Percentiles rank a stretch among this genome's conserved stretches.
Conservation (phyloP, 2,113 vertebrate genomes). For the Pygoscelis antarcticus region DNA sequence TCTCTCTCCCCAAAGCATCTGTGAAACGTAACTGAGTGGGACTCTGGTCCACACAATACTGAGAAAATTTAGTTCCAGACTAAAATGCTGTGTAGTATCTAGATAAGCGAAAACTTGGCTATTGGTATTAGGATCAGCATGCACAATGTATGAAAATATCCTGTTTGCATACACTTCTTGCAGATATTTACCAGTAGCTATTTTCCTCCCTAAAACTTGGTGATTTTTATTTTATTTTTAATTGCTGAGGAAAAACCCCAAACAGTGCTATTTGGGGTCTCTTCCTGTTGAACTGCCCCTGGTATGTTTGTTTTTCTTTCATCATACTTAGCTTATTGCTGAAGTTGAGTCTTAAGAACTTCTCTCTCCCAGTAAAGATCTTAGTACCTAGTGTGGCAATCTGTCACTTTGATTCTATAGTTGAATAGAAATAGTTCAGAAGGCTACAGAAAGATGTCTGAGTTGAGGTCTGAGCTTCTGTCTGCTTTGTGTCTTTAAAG, state of each 20-base stretch:
- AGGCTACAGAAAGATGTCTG: neutral
- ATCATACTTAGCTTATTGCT: neutral
- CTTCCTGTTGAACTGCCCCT: neutral
- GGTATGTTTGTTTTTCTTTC: neutral
- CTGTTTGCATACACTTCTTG: neutral
- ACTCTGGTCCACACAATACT: neutral
- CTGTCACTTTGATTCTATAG: neutral
- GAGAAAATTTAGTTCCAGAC: neutral
- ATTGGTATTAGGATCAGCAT: neutral
- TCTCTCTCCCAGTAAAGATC: neutral
- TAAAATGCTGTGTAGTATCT: neutral
- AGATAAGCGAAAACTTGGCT: neutral
- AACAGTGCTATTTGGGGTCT: neutral
- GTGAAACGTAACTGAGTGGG: neutral
- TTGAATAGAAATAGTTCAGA: neutral
- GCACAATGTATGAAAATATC: neutral
- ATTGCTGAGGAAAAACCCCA: neutral
- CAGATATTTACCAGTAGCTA: neutral
- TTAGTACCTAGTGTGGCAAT: neutral
- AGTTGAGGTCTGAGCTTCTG: neutral
- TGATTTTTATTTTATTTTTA: neutral
- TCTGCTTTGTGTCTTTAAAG: conserved; percentile 2
- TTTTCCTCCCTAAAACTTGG: neutral
- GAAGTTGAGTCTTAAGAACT: neutral
- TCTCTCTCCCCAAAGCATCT: neutral